Evolutionary conservation across 2,888 invertebrate species (phyloP).

Genomic region (Ectemnius lituratus): DNA sequence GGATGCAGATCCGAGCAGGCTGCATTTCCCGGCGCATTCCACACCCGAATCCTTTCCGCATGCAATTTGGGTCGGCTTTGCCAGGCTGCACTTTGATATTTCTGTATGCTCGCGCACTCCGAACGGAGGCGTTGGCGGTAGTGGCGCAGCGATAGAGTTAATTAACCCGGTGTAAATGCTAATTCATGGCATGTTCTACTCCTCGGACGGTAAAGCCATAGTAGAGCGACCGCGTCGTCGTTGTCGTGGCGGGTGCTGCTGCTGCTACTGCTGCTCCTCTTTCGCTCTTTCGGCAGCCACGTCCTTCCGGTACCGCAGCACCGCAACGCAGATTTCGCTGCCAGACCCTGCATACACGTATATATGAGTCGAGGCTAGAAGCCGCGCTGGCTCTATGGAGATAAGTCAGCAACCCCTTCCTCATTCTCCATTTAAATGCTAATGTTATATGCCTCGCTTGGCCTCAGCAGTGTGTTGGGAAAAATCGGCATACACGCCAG

Average conservation of each 20-base stretch:
- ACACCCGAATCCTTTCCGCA: slow-evolving; percentile 6
- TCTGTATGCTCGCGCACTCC: not conserved
- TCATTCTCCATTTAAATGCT: slow-evolving; percentile 43
- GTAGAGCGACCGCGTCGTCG: slow-evolving; percentile 23
- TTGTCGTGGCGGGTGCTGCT: not conserved
- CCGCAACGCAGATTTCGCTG: slow-evolving; percentile 2
- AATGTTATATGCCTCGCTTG: slow-evolving; percentile 17
- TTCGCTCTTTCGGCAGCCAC: slow-evolving; percentile 17
- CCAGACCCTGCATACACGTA: slow-evolving; percentile 12
- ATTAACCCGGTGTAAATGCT: slow-evolving; percentile 48
- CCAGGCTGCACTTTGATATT: slow-evolving; percentile 5
- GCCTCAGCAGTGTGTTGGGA: not conserved
- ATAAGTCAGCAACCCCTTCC: slow-evolving; percentile 14
- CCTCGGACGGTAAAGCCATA: slow-evolving; percentile 29
- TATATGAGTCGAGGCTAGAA: not conserved
- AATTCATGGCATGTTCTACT: slow-evolving; percentile 23
- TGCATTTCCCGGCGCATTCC: not conserved
- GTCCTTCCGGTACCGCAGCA: not conserved
- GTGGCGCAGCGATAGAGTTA: slow-evolving; percentile 35
- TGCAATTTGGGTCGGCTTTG: slow-evolving; percentile 7
- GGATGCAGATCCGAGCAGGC: no score
- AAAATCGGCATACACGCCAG: slow-evolving; percentile 1
- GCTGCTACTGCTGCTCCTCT: slow-evolving; percentile 10
- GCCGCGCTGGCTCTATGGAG: not conserved
- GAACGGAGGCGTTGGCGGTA: not conserved